Conservation (phyloP, 92 coral and sea anemone species). For the Diadumene lineata region DNA sequence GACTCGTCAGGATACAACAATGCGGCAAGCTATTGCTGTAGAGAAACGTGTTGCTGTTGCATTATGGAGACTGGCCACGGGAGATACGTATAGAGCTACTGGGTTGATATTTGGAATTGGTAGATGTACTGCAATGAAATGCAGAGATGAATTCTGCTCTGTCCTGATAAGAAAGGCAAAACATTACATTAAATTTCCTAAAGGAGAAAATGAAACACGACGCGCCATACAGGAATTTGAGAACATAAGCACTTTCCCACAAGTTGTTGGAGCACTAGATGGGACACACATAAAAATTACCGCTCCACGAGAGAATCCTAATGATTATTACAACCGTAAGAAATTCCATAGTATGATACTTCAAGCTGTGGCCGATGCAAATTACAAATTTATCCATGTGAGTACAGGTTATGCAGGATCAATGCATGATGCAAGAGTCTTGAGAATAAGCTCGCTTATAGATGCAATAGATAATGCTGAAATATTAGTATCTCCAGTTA, state of each 20-base stretch:
- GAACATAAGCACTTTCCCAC: constrained; percentile 48
- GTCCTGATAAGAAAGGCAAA: constrained; percentile 44
- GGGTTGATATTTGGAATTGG: constrained; percentile 54
- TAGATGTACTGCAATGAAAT: constrained; percentile 52
- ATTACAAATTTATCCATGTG: constrained; percentile 46
- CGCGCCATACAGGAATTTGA: constrained; percentile 43
- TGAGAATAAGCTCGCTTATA: constrained; percentile 26
- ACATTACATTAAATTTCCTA: constrained; percentile 46
- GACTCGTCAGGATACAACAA: constrained; percentile 39
- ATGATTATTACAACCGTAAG: constrained; percentile 50
- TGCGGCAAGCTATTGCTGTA: constrained; percentile 43
- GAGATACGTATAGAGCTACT: constrained; percentile 41
- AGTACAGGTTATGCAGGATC: constrained; percentile 53
- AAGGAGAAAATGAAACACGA: constrained; percentile 49
- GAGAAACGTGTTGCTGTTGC: constrained; percentile 54
- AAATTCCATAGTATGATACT: constrained; percentile 27
- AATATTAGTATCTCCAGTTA: not conserved
- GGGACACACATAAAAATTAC: constrained; percentile 56
- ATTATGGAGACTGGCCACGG: constrained; percentile 55
- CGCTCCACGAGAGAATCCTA: constrained; percentile 33
- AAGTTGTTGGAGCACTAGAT: constrained; percentile 44
- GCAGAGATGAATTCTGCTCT: constrained; percentile 58
- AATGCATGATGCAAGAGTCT: constrained; percentile 54
- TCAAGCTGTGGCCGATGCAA: constrained; percentile 58
- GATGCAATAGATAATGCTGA: constrained; percentile 4